phyloP scores from a whole-genome alignment of 2,797 vertebrate species.

The Crenuchus spilurus region DNA sequence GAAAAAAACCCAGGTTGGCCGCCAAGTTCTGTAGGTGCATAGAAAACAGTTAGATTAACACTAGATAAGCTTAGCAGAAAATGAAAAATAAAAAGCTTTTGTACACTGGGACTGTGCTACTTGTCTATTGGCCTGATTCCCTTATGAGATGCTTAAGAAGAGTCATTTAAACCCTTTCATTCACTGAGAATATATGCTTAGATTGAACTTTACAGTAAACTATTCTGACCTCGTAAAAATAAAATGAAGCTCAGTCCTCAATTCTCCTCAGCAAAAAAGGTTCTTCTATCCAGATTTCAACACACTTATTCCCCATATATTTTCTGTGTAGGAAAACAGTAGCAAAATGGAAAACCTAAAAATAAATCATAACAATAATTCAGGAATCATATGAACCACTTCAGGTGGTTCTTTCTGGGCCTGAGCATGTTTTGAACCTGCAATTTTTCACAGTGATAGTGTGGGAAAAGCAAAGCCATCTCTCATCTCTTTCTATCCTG shows the following conservation, averaged over 20 bases:
- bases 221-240: background rate
- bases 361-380: background rate
- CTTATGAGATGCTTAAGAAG: background rate
- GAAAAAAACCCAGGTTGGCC: too few species aligned
- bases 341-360: background rate
- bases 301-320: background rate
- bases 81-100: too few species aligned
- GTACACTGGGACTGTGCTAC: background rate
- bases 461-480: background rate
- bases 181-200: background rate
- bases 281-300: background rate
- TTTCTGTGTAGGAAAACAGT: background rate
- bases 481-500: too few species aligned
- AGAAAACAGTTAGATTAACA: too few species aligned
- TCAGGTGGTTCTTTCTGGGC: background rate
- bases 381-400: background rate
- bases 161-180: background rate
- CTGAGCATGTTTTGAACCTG: background rate
- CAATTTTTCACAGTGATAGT: background rate
- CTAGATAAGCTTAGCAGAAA: too few species aligned
- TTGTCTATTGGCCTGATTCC: background rate
- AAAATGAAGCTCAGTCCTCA: background rate
- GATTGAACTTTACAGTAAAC: background rate
- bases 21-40: too few species aligned
- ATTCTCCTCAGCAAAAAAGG: background rate